Evolutionary conservation across 2,797 vertebrate species (phyloP), one percentile per base, ranked within the genome.

Genomic region (Glyptemys insculpta): DNA sequence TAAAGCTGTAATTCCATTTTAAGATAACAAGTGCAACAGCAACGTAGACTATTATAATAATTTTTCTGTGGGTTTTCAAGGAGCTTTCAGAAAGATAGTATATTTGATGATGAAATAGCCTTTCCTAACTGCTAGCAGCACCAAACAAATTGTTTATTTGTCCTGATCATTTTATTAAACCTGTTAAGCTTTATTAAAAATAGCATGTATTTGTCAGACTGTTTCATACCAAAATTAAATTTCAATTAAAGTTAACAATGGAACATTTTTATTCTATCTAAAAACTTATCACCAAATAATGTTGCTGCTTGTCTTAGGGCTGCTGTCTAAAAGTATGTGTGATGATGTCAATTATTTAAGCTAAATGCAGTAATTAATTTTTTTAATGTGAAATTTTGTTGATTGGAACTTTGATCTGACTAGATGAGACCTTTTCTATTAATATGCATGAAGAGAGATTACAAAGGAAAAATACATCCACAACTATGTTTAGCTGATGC

Each of bases 311-410:
- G 83, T 96, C 94, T 97, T 97, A 91, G 97, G 93, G 93, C 91
- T 72, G 34, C 49, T 92, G 95, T 93, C 86, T 95, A 89, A 94
- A 96, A 95, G 91, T 44, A 0, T 87, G 44, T 88, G 21, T 81
- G 96, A 97, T 95, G 95, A 85, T 92, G 84, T 41, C 96, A 94
- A 90, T 96, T 97, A 96, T 85, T 97, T 95, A 93, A 96, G 50
- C 57, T 96, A 97, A 92, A 95, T 56, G 96, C 34, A 95, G 74
- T 96, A 97, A 97, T 97, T 96, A 97, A 79, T 90, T 87, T 95
- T 72, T 97, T 91, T 88, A 94, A 96, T 95, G 81, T 91, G 90
- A 94, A 96, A 84, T 95, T 96, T 82, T 94, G 95, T 83, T 86
- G 86, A 74, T 91, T 94, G 89, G 85, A 92, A 92, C 93, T 92